phyloP scores from a whole-genome alignment of 2,888 invertebrate species.

The Nomada hirtipes region DNA sequence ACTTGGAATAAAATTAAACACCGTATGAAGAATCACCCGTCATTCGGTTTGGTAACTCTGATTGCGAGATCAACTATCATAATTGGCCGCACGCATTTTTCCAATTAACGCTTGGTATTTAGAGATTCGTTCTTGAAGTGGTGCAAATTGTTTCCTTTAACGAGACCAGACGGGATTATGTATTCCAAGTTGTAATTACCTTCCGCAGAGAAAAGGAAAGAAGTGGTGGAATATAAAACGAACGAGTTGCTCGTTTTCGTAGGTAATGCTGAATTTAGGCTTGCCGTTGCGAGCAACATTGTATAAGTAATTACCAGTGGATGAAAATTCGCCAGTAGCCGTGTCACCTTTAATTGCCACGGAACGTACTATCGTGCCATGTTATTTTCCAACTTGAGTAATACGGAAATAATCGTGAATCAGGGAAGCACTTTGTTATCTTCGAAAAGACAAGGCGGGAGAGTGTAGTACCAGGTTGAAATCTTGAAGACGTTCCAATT shows the following conservation, averaged over 20 bases:
- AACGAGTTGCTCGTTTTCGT: not conserved
- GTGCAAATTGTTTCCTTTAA: not conserved
- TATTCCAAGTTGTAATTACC: not conserved
- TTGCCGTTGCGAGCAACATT: not conserved
- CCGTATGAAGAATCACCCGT: not conserved
- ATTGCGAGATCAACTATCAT: not conserved
- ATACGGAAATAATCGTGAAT: conserved; percentile 62
- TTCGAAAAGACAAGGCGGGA: conserved; percentile 55
- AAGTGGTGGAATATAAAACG: not conserved
- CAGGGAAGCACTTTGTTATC: conserved; percentile 59
- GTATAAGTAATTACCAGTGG: not conserved
- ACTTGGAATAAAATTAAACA: too few species aligned
- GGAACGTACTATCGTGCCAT: conserved; percentile 2
- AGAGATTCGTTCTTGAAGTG: not conserved
- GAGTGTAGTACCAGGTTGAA: conserved; percentile 52
- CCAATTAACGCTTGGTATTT: conserved; percentile 1
- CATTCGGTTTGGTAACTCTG: not conserved
- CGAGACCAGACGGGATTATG: not conserved
- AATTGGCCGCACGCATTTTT: not conserved
- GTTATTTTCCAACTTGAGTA: conserved; percentile 53
- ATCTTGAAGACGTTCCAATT: conserved; percentile 66
- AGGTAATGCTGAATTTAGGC: too few species aligned
- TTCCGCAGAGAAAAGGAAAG: not conserved
- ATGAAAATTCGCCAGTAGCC: not conserved
- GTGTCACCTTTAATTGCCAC: conserved; percentile 18